A percentile compares a stretch with the other conserved stretches of the same genome.
Evolutionary conservation across 2,113 vertebrate genomes (phyloP).

Genomic region (Alethe castanea): DNA sequence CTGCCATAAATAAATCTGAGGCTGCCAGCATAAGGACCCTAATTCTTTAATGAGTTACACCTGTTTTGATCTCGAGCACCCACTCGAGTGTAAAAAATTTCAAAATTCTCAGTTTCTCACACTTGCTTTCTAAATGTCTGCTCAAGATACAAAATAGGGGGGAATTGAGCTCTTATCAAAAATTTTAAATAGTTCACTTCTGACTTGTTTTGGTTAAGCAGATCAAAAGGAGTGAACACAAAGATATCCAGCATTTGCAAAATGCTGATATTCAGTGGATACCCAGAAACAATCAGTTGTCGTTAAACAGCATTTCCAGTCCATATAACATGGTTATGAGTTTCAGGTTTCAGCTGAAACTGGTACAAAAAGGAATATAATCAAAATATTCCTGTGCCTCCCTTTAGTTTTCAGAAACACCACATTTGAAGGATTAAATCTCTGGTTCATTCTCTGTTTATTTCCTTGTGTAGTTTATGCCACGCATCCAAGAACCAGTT

Average conservation of each 20-base stretch:
- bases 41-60: neutral
- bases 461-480: constrained; percentile 7
- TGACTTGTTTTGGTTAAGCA: neutral
- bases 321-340: neutral
- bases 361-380: neutral
- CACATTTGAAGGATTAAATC: constrained; percentile 1
- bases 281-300: neutral
- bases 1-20: neutral
- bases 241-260: neutral
- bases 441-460: constrained; percentile 15
- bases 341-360: neutral
- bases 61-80: neutral
- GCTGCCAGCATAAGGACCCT: neutral
- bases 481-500: neutral
- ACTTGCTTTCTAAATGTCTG: constrained; percentile 29
- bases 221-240: neutral
- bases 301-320: neutral
- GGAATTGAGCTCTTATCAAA: neutral
- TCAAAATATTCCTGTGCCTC: neutral
- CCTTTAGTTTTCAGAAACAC: neutral
- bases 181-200: constrained; percentile 15
- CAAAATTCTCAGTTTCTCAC: neutral
- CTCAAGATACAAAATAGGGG: neutral
- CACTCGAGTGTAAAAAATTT: neutral
- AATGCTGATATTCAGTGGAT: neutral